Base-by-base conservation (phyloP, 2,797 vertebrate species). In the Lepus townsendii region DNA sequence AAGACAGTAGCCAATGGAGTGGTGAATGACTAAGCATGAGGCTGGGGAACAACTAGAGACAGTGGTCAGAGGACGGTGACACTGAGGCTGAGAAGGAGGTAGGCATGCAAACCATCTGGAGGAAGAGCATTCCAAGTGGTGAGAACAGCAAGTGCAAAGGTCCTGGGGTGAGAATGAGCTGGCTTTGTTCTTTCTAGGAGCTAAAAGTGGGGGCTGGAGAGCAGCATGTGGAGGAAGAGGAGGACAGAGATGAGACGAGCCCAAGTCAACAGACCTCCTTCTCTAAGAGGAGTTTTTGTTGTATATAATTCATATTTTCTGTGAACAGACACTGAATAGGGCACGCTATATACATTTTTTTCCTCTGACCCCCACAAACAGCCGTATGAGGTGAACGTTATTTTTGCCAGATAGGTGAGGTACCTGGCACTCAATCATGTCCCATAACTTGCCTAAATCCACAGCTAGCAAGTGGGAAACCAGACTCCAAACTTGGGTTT, bases 191-290 rank as follows among this genome's bases (percentile, higher is more conserved):
- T 63, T 68, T 82, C 22, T 16, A 9, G 32, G 38, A 50, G 63
- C 42, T 50, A 65, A 69, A 17, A 12, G 2, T 22, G 65, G 27
- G 16, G 5, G 73, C 60, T 35, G 5, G 57, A 50, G 47, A 12
- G 4, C 22, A 27, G 24, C 87, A 26, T 2, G 2, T 57, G 10
- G 16, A 14, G n/a, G 17, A 30, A 80, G 24, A 76, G 16, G 54
- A 38, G 24, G n/a, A 11, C 8, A 65, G 78, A 35, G 32, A 4
- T 1, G 32, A 42, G 54, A 9, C 32, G 63, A 54, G 76, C 30
- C 24, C 82, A 68, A 1, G 13, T 68, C 54, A 42, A 0, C 0
- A 0, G 10, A 16, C 50, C 22, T 57, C 0, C 26, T 0, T 1
- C 13, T 79, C 63, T 5, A 0, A 2, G 72, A 13, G 50, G 30